These are phyloP conservation scores for Cynocephalus volans DNA, from an alignment of 2,113 vertebrate species.

Conservation along the genomic window DNA sequence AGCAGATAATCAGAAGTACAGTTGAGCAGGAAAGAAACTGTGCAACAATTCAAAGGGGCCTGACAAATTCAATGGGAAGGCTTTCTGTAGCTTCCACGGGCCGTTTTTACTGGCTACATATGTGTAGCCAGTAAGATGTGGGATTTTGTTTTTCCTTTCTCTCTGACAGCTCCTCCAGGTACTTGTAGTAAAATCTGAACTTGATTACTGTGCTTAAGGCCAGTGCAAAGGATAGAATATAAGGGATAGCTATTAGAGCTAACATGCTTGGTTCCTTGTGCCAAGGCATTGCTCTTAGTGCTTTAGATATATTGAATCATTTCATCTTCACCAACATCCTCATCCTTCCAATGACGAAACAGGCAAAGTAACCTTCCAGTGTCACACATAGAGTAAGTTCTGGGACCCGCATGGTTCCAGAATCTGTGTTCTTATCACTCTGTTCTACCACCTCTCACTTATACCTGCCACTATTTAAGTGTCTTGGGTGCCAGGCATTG, in stretches of 20 bases:
- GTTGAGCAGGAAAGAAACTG: constrained; percentile 39
- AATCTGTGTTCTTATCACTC: constrained; percentile 45
- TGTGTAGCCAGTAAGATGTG: neutral
- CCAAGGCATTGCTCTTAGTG: constrained; percentile 6
- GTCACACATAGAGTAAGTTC: constrained; percentile 3
- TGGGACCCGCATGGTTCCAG: constrained; percentile 20
- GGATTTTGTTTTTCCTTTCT: neutral
- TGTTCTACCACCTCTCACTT: constrained; percentile 43
- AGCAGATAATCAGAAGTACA: constrained; percentile 46
- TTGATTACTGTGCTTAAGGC: constrained; percentile 19
- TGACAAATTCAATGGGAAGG: constrained; percentile 11
- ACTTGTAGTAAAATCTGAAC: constrained; percentile 12
- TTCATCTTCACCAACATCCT: neutral
- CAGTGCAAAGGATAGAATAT: neutral
- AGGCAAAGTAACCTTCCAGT: constrained; percentile 25
- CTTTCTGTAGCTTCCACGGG: constrained; percentile 34
- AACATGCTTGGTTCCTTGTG: neutral
- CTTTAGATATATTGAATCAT: constrained; percentile 62
- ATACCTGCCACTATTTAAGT: constrained; percentile 50
- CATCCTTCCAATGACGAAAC: constrained; percentile 43
- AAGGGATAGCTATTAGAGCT: constrained; percentile 45
- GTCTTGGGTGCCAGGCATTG: constrained; percentile 38
- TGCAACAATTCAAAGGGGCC: constrained; percentile 22
- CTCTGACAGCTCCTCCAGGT: neutral
- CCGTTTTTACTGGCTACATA: constrained; percentile 47